Conservation (phyloP, 1,140 invertebrate species). For the Eueides isabella region DNA sequence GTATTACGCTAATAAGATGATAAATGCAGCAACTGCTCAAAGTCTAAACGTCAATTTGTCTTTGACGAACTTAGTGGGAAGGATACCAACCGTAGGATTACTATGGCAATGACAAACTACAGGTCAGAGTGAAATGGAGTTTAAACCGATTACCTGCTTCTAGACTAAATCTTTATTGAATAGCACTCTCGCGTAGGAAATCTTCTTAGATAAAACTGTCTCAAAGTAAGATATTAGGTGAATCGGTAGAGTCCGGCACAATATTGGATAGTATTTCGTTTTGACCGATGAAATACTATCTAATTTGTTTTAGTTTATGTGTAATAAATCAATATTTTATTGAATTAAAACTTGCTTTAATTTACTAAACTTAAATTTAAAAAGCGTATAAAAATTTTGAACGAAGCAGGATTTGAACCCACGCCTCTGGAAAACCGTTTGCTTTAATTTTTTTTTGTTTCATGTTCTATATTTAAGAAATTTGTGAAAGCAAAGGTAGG, state of each 20-base stretch:
- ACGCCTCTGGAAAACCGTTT: no score
- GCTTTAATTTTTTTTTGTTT: no score
- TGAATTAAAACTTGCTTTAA: not conserved
- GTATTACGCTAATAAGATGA: conserved; percentile 7
- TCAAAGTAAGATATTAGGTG: conserved; percentile 10
- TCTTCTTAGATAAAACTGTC: conserved; percentile 17
- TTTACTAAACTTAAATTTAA: no score
- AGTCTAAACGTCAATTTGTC: conserved; percentile 25
- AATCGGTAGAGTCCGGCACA: not conserved
- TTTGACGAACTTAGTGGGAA: conserved; percentile 1
- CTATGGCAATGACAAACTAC: conserved; percentile 37
- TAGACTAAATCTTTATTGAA: conserved; percentile 29
- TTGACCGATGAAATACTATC: not conserved
- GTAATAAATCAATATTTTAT: not conserved
- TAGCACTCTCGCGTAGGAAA: conserved; percentile 14
- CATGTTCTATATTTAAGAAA: no score
- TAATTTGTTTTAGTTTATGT: not conserved
- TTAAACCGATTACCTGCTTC: conserved; percentile 36
- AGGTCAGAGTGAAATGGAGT: conserved; percentile 27
- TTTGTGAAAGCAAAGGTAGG: not conserved
- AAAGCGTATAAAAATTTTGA: no score
- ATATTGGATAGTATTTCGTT: conserved; percentile 1
- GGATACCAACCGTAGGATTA: conserved; percentile 22
- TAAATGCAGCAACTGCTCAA: conserved; percentile 3
- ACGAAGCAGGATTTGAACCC: no score